Conservation (phyloP, 2,113 vertebrate genomes). For the Coryphaenoides rupestris region DNA sequence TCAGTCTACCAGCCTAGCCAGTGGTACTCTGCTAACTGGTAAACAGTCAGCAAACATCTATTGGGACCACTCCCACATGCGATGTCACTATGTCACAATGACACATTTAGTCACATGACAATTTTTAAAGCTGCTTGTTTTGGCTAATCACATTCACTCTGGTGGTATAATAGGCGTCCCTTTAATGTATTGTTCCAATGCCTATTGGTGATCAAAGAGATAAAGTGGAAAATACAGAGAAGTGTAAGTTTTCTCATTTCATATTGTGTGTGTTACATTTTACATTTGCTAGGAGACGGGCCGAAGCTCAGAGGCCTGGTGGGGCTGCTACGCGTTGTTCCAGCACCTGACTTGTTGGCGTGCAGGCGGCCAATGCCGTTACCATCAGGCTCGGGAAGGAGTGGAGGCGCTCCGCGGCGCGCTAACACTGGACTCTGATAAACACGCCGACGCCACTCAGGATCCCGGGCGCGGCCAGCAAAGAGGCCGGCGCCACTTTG, state of each 20-base stretch:
- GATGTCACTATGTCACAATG: no score
- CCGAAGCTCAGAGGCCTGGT: slow-evolving; percentile 67
- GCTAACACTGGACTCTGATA: slow-evolving; percentile 9
- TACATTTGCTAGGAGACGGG: slow-evolving; percentile 21
- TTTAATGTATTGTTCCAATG: not conserved
- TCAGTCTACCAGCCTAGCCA: no score
- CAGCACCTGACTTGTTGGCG: slow-evolving; percentile 88
- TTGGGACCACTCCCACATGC: no score
- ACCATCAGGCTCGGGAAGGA: slow-evolving; percentile 65
- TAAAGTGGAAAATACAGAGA: not conserved
- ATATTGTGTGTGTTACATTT: not conserved
- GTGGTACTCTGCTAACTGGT: no score
- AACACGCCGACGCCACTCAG: not conserved
- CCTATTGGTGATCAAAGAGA: no score
- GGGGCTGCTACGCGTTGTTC: slow-evolving; percentile 86
- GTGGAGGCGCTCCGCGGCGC: slow-evolving; percentile 47
- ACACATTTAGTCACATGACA: no score
- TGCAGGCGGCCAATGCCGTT: slow-evolving; percentile 79
- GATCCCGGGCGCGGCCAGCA: slow-evolving; percentile 5
- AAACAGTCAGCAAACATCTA: no score
- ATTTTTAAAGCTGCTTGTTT: no score
- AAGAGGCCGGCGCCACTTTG: not conserved
- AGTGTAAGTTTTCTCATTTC: not conserved
- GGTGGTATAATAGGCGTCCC: no score
- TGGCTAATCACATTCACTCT: no score